Evolutionary conservation across 30 jellyfish, hydroid and myxozoan genomes (phyloP), one percentile per base, ranked within the genome.

Genomic region (Aurelia aurita complex sp. Pacific): DNA sequence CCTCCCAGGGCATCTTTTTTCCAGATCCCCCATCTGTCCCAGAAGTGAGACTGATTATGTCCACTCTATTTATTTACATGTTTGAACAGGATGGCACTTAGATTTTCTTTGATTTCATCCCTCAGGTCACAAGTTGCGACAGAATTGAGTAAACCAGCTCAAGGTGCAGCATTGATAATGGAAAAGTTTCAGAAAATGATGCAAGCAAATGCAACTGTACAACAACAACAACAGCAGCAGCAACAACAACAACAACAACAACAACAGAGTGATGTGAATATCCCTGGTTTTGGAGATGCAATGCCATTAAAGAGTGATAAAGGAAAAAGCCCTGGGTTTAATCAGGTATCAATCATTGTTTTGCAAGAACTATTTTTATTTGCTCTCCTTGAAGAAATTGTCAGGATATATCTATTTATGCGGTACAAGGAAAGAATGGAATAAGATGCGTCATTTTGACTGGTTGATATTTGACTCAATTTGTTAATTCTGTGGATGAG

Each of bases 241-340:
- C 57, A 46, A 2, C 57, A 6, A 2, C 57, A 46, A 9, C 51
- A 40, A 2, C 57, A 46, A 14, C 57, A 46, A 9, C 57, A 6
- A 46, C 57, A 46, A 46, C 57, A 46, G 57, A n/a, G 73, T 53
- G 64, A 64, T 4, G 61, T 50, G 14, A 70, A 53, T 64, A 65
- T 79, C 16, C 89, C 89, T 42, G 89, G 89, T 35, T 13, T 67
- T 79, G 85, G 85, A 5, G 42, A 52, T 72, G 85, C 73, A 33
- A 16, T 54, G 40, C 84, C 85, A 60, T 6, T 69, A 46, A 60
- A 23, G 18, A 76, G 72, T 6, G 82, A 50, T 29, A 74, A 85
- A 74, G 94, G 94, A 23, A 85, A 85, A 51, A 85, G 94, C 76
- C 94, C 94, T 10, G 88, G 88, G 15, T 85, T 85, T 67, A 85